phyloP scores from a whole-genome alignment of 2,888 invertebrate genomes.

The Lobophora halterata region DNA sequence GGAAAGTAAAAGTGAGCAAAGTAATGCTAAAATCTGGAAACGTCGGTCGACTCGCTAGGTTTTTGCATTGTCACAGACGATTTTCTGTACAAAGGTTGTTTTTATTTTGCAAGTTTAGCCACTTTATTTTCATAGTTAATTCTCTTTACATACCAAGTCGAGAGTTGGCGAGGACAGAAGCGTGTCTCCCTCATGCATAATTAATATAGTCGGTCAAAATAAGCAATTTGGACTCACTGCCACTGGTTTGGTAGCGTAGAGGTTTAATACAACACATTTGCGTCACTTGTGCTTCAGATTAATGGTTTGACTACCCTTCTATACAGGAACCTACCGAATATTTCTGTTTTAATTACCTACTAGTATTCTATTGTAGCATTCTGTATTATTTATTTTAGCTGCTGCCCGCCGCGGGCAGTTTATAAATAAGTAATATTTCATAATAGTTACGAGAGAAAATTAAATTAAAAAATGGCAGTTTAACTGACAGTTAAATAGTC shows the following conservation, averaged over 20 bases:
- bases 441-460: too few species aligned
- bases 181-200: constrained; percentile 63
- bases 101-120: constrained; percentile 26
- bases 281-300: constrained; percentile 38
- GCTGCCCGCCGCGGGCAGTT: too few species aligned
- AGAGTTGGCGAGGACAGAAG: constrained; percentile 48
- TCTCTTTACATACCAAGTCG: constrained; percentile 46
- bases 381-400: too few species aligned
- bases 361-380: too few species aligned
- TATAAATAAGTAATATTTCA: too few species aligned
- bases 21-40: too few species aligned
- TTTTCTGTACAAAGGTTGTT: not conserved
- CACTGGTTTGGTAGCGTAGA: constrained; percentile 64
- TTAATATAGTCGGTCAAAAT: constrained; percentile 68
- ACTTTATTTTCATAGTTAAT: constrained; percentile 47
- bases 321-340: too few species aligned
- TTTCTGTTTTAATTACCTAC: too few species aligned
- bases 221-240: constrained; percentile 72
- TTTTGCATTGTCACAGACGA: constrained; percentile 3
- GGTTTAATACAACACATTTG: constrained; percentile 61
- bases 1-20: too few species aligned
- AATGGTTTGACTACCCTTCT: constrained; percentile 21
- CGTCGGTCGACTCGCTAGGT: not conserved
- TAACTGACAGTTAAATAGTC: too few species aligned
- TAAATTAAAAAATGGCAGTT: too few species aligned